Conservation (phyloP, 2,888 invertebrate genomes). For the Folsomia manolachei region DNA sequence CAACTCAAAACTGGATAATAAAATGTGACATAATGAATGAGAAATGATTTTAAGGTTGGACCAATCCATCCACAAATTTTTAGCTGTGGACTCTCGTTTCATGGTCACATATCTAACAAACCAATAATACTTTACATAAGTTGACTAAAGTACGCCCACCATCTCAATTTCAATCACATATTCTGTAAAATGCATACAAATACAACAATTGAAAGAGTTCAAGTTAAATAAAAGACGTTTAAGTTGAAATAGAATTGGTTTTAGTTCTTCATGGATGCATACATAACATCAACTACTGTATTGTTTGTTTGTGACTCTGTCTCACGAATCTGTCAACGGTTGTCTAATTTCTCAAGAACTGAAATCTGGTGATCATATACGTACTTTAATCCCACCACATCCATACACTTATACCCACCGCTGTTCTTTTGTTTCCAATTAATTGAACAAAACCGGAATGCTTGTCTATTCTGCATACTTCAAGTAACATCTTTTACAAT, state of each 20-base stretch:
- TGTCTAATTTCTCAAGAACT: neutral
- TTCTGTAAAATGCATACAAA: no score
- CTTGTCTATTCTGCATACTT: neutral
- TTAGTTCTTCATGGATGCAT: no score
- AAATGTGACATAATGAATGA: slow-evolving; percentile 1
- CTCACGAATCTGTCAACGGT: neutral
- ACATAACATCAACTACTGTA: no score
- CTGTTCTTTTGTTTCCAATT: neutral
- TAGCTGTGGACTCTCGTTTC: no score
- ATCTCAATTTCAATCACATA: neutral
- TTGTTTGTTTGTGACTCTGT: neutral
- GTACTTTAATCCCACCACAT: no score
- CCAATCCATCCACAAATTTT: no score
- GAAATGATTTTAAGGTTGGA: neutral
- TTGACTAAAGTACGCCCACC: neutral
- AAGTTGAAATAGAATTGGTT: no score
- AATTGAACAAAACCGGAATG: neutral
- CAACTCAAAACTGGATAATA: neutral
- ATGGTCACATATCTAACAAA: no score
- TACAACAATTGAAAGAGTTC: neutral
- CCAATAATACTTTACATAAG: no score
- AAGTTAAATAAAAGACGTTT: no score
- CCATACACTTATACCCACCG: neutral
- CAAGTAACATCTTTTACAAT: neutral
- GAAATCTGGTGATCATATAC: neutral